These are phyloP conservation scores for Tromatobia lineatoria DNA, from an alignment of 2,888 invertebrate genomes.

Conservation along the genomic window DNA sequence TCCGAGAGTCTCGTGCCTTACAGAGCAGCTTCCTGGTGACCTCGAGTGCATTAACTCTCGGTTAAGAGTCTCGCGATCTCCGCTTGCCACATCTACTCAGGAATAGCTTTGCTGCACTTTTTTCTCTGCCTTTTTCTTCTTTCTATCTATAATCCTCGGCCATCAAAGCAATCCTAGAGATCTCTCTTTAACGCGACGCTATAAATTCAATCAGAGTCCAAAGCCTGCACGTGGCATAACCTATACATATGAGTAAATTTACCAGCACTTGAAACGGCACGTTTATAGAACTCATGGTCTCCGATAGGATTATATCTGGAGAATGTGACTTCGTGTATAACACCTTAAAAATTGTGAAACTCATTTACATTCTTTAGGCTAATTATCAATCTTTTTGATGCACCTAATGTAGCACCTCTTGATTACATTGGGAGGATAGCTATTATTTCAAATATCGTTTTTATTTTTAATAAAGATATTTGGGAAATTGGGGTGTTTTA, in stretches of 20 bases:
- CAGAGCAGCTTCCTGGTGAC: constrained; percentile 83
- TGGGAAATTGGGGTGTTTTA: too few relatives aligned
- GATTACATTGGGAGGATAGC: too few relatives aligned
- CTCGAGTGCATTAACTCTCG: constrained; percentile 78
- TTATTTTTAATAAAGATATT: too few relatives aligned
- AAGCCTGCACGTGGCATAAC: not conserved
- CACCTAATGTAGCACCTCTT: too few relatives aligned
- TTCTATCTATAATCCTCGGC: constrained; percentile 47
- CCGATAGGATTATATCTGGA: too few relatives aligned
- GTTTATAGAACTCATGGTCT: too few relatives aligned
- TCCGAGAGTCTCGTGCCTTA: constrained; percentile 70
- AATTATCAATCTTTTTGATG: too few relatives aligned
- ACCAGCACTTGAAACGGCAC: not conserved
- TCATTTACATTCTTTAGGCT: too few relatives aligned
- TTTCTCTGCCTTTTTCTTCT: constrained; percentile 18
- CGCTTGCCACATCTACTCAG: constrained; percentile 41
- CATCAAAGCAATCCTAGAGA: constrained; percentile 36
- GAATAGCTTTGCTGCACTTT: constrained; percentile 27
- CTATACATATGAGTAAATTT: not conserved
- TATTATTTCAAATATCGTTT: too few relatives aligned
- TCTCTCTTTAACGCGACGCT: constrained; percentile 25
- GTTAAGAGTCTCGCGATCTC: constrained; percentile 61
- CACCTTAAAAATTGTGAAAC: too few relatives aligned
- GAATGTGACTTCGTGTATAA: too few relatives aligned
- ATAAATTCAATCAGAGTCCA: constrained; percentile 22